These are phyloP conservation scores for Brachyrhaphis roseni DNA, from an alignment of 2,797 vertebrate genomes.

Conservation along the genomic window DNA sequence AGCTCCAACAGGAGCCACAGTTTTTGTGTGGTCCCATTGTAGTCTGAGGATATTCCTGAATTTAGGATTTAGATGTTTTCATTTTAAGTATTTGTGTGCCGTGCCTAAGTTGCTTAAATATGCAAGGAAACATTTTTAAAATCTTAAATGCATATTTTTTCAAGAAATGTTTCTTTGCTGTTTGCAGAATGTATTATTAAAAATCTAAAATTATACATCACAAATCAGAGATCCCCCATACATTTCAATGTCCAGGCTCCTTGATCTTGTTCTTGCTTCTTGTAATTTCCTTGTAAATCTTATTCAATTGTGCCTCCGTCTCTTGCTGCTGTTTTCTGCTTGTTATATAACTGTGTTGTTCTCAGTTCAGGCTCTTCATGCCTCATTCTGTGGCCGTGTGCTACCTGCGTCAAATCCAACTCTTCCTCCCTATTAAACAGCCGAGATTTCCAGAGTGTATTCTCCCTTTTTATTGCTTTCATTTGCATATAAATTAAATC, in stretches of 20 bases:
- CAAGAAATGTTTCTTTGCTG: not conserved
- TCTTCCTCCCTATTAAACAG: conserved; percentile 50
- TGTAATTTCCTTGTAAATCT: conserved; percentile 1
- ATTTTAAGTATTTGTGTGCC: not conserved
- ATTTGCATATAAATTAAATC: conserved; percentile 92
- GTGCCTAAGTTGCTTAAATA: not conserved
- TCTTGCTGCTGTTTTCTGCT: conserved; percentile 16
- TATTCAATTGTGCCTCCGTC: not conserved
- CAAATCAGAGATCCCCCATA: not conserved
- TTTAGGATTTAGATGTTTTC: not conserved
- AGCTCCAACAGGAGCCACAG: conserved; percentile 11
- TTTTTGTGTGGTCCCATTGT: not conserved
- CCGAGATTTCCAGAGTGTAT: conserved; percentile 79
- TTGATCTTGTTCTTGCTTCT: conserved; percentile 7
- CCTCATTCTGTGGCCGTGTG: conserved; percentile 26
- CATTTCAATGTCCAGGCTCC: not conserved
- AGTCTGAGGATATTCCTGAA: not conserved
- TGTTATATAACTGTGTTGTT: conserved; percentile 63
- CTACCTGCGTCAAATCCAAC: conserved; percentile 64
- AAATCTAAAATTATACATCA: not conserved
- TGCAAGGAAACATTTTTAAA: not conserved
- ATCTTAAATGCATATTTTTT: not conserved
- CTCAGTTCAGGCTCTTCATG: conserved; percentile 25
- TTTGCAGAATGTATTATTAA: not conserved
- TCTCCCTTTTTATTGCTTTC: conserved; percentile 79